Conservation (phyloP, 1,140 invertebrate species). For the Trachymyrmex septentrionalis region DNA sequence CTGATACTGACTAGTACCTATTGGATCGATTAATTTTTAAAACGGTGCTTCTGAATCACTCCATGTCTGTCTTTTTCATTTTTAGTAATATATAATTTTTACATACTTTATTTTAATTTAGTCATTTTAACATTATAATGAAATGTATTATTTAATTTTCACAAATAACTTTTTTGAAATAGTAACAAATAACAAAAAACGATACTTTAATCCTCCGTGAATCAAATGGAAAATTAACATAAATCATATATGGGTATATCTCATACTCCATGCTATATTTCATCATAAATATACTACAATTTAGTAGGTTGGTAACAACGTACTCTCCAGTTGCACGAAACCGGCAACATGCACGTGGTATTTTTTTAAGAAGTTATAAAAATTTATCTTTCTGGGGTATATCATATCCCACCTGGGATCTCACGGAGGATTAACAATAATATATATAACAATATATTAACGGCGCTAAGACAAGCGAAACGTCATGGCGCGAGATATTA, state of each 20-base stretch:
- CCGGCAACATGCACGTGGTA: too few relatives aligned
- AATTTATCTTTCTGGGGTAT: too few relatives aligned
- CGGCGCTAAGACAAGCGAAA: too few relatives aligned
- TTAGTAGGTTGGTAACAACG: too few relatives aligned
- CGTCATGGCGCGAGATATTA: background rate
- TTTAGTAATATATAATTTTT: slow-evolving; percentile 4
- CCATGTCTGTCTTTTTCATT: background rate
- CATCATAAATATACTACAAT: too few relatives aligned
- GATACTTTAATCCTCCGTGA: background rate
- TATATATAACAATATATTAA: too few relatives aligned
- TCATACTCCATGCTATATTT: too few relatives aligned
- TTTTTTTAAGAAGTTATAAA: too few relatives aligned
- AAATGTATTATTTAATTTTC: background rate
- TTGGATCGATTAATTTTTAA: background rate
- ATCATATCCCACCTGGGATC: too few relatives aligned
- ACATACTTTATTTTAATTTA: background rate
- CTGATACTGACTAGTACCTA: background rate
- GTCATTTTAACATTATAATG: background rate
- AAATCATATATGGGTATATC: too few relatives aligned
- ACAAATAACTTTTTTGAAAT: background rate
- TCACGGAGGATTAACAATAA: background rate
- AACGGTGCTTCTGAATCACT: background rate
- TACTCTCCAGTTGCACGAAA: too few relatives aligned
- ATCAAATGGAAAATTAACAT: too few relatives aligned
- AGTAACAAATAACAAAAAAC: background rate